phyloP scores from a whole-genome alignment of 2,113 vertebrate species.

The Piprites chloris region DNA sequence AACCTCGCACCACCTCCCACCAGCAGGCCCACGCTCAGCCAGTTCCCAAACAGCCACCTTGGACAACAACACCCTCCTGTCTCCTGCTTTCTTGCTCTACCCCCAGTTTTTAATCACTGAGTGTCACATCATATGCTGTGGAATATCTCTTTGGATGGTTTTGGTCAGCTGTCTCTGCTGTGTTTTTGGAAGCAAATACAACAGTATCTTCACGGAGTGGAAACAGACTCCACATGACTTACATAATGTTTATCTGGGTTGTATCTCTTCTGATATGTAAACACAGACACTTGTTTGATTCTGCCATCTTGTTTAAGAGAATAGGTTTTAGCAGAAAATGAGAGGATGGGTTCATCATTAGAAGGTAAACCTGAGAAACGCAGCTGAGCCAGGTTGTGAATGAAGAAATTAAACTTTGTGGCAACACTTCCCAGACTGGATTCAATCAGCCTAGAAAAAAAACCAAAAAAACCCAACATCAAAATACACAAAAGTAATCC shows the following conservation, averaged over 20 bases:
- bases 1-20: not conserved
- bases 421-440: constrained; percentile 96
- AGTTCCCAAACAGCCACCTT: not conserved
- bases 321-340: constrained; percentile 93
- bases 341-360: constrained; percentile 93
- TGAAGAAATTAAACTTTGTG: constrained; percentile 99
- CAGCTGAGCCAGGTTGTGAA: constrained; percentile 96
- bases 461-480: not conserved
- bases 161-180: not conserved
- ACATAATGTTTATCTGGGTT: constrained; percentile 99
- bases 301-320: constrained; percentile 92
- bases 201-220: not conserved
- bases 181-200: not conserved
- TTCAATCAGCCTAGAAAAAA: constrained; percentile 86
- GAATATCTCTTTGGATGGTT: not conserved
- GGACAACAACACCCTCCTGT: not conserved
- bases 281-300: constrained; percentile 89
- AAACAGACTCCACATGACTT: constrained; percentile 53
- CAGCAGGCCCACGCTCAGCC: not conserved
- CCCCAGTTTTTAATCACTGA: not conserved
- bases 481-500: not conserved
- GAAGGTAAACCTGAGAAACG: constrained; percentile 93
- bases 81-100: not conserved
- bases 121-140: not conserved
- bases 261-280: constrained; percentile 97